Evolutionary conservation across 37 sponge, comb jelly and placozoan genomes (phyloP), one percentile per base, ranked within the genome.

Genomic region (Cliona cf. orientalis): DNA sequence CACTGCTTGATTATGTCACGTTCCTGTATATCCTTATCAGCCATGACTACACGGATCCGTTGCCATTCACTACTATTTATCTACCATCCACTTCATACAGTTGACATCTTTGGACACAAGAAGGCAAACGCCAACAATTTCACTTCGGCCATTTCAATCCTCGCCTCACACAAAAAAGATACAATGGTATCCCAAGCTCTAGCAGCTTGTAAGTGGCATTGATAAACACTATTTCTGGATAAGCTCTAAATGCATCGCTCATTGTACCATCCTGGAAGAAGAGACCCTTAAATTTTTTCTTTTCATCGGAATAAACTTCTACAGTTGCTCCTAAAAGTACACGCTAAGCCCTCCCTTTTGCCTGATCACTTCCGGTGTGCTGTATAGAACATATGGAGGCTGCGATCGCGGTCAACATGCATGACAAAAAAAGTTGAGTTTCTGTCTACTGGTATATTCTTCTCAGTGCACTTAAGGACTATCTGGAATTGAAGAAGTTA

Each of bases 201-300:
- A 83, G 40, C 31, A 83, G 57, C 58, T 83, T 83, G 34, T 83
- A 74, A 29, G 76, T 74, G 40, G 84, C 76, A 83, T 83, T 76
- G 23, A 83, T 62, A 42, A 46, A 83, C 34, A 83, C 21, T 5
- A 83, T 6, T 39, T 82, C 84, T 21, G 84, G 84, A 42, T 74
- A 83, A 23, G 84, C 84, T 74, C 12, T 1, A 74, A 83, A 83
- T 36, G 35, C 66, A 26, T 83, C 56, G 9, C 66, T 74, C 75
- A 83, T 83, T 5, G 7, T 25, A 29, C 6, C 4, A 43, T 83
- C 84, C 46, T 83, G 84, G 43, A 83, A 60, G 39, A 66, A 83
- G 2, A 83, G 29, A 7, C 84, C 84, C 43, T 63, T 53, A 1
- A 83, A 74, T 1, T 46, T 61, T 46, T 64, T 83, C 9, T 73